A percentile compares a stretch with the other conserved stretches of the same genome.
phyloP scores from a whole-genome alignment of 2,797 vertebrate species.

The Pseudocheirus occidentalis region DNA sequence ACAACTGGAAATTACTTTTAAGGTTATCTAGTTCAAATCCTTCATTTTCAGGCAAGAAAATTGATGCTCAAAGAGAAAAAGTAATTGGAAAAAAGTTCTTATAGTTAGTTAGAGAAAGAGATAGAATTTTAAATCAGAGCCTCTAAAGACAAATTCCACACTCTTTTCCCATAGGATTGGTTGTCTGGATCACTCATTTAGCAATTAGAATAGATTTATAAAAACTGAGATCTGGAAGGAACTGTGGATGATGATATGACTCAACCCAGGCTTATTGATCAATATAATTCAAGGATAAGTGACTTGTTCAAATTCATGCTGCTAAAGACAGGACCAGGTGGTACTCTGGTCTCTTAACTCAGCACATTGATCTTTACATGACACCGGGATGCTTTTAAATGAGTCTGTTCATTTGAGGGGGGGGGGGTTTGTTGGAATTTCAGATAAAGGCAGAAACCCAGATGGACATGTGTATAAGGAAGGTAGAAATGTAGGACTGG shows the following conservation, averaged over 20 bases:
- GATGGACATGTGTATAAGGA: conserved; percentile 44
- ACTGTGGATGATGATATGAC: background rate
- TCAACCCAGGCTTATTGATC: background rate
- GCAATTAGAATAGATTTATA: background rate
- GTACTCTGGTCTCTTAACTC: conserved; percentile 1
- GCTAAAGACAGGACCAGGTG: background rate
- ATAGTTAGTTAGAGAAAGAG: background rate
- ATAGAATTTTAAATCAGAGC: background rate
- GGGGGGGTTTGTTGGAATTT: background rate
- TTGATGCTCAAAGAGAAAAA: background rate
- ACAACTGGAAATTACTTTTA: background rate
- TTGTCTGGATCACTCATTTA: background rate
- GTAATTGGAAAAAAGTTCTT: background rate
- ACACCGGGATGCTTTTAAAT: background rate
- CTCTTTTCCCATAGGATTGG: background rate
- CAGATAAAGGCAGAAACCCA: conserved; percentile 41
- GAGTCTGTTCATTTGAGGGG: no score
- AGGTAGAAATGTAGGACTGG: conserved; percentile 15
- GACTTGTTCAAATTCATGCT: background rate
- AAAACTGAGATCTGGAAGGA: background rate
- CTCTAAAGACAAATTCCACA: background rate
- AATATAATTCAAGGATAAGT: background rate
- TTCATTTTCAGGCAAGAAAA: conserved; percentile 3
- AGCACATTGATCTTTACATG: background rate
- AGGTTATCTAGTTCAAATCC: background rate